These are phyloP conservation scores for Temnothorax curvispinosus DNA, from an alignment of 1,140 invertebrate genomes.

Conservation along the genomic window DNA sequence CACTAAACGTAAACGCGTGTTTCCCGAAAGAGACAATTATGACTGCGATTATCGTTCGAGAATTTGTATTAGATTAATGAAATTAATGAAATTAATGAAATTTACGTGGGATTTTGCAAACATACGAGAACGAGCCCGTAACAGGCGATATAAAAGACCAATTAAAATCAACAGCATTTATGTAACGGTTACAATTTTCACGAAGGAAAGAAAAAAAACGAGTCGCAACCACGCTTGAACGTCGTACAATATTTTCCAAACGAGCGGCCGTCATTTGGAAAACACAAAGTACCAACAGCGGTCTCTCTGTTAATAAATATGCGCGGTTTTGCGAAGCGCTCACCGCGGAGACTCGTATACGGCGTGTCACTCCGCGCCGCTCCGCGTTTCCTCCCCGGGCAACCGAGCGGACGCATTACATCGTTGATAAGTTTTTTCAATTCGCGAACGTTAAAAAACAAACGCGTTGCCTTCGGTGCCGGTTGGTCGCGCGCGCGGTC, in stretches of 20 bases:
- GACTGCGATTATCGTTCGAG: not conserved
- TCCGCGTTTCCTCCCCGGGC: constrained; percentile 39
- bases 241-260: constrained; percentile 63
- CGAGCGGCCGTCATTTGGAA: constrained; percentile 56
- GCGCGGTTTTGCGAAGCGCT: constrained; percentile 57
- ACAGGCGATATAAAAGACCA: constrained; percentile 27
- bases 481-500: constrained; percentile 55
- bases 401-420: constrained; percentile 62
- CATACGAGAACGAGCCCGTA: not conserved
- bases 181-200: constrained; percentile 30
- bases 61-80: not conserved
- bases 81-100: not conserved
- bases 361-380: not conserved
- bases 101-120: not conserved
- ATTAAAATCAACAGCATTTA: constrained; percentile 55
- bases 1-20: not conserved
- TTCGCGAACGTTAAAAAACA: constrained; percentile 71
- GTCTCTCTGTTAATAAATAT: constrained; percentile 66
- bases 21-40: not conserved
- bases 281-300: constrained; percentile 61
- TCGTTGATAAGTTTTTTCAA: constrained; percentile 74
- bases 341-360: constrained; percentile 28
- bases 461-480: constrained; percentile 66
- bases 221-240: not conserved
- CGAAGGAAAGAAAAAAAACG: constrained; percentile 20